Conservation (phyloP, 2,888 invertebrate species). For the Agrochola lota region DNA sequence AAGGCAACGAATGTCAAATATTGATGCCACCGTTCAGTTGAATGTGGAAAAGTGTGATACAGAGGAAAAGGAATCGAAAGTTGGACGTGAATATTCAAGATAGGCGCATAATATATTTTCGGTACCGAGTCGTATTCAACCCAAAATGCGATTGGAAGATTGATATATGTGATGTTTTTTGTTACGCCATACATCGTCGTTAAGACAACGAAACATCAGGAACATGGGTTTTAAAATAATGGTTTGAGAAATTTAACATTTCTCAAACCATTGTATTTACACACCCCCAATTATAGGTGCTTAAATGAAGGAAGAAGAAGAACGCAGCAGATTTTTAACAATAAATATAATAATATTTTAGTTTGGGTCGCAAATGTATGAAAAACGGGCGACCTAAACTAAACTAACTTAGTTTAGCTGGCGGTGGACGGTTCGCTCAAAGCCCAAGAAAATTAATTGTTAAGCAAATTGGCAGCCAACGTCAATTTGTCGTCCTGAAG, state of each 20-base stretch:
- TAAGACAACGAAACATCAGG: background rate
- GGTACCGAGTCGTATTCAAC: background rate
- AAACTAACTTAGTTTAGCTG: no score
- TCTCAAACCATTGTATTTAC: background rate
- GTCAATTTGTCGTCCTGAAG: background rate
- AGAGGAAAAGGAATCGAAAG: constrained; percentile 19
- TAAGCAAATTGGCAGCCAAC: background rate
- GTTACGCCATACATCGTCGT: background rate
- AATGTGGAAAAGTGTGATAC: constrained; percentile 44
- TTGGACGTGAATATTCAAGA: constrained; percentile 16
- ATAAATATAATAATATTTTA: no score
- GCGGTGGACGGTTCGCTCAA: no score
- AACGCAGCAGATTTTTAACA: background rate
- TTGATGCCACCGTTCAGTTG: constrained; percentile 44
- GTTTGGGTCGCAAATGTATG: no score
- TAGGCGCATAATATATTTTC: background rate
- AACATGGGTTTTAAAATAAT: background rate
- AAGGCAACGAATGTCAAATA: constrained; percentile 52
- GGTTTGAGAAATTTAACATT: background rate
- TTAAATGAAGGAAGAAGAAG: background rate
- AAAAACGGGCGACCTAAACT: no score
- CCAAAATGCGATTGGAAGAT: background rate
- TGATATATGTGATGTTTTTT: background rate
- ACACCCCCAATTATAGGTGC: background rate
- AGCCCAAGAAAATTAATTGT: background rate